Evolutionary conservation across 2,113 vertebrate genomes (phyloP).

Genomic region (Anser cygnoides): DNA sequence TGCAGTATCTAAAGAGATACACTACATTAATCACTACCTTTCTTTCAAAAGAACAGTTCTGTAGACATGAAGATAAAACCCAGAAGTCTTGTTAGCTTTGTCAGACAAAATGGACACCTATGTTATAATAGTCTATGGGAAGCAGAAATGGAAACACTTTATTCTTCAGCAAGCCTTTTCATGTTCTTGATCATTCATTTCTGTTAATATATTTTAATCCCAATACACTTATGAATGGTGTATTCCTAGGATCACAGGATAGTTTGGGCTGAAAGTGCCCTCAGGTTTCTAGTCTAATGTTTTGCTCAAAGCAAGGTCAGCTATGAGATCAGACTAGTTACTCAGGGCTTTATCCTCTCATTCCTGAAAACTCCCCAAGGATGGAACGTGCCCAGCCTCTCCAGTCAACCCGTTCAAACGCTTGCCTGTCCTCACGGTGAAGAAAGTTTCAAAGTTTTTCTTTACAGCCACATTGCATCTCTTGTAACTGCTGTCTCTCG

Average conservation of each 20-base stretch:
- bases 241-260: background rate
- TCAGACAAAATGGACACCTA: background rate
- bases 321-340: background rate
- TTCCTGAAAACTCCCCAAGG: background rate
- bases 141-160: background rate
- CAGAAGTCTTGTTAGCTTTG: background rate
- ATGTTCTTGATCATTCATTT: background rate
- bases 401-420: background rate
- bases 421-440: background rate
- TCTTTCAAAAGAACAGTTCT: background rate
- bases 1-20: background rate
- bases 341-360: background rate
- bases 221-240: fast-evolving
- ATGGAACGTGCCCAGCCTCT: background rate
- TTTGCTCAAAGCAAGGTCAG: background rate
- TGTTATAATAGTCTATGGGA: background rate
- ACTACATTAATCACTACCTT: background rate
- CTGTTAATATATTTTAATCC: background rate
- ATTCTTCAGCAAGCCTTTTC: background rate
- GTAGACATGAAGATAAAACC: background rate
- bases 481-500: background rate
- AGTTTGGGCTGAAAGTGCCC: background rate
- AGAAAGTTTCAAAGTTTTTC: background rate
- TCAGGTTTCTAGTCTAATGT: background rate
- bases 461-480: background rate